phyloP scores from a whole-genome alignment of 2,113 vertebrate species.

The Poicephalus meyeri region DNA sequence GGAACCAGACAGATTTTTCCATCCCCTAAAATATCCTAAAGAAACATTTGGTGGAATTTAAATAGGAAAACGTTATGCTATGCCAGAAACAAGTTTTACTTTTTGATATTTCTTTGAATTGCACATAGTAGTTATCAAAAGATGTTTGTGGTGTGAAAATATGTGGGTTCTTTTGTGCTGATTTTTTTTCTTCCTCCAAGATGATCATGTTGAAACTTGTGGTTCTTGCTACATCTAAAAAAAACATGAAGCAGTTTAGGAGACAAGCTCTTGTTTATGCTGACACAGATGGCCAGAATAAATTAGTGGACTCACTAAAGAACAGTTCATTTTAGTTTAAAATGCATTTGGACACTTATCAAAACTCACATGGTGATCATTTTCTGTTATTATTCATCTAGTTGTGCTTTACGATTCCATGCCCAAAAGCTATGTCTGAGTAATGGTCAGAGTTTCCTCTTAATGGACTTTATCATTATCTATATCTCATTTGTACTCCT shows the following conservation, averaged over 20 bases:
- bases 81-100: constrained; percentile 66
- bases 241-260: constrained; percentile 63
- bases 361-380: constrained; percentile 53
- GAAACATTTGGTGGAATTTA: constrained; percentile 77
- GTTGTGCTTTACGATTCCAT: constrained; percentile 14
- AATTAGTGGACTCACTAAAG: constrained; percentile 73
- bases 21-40: constrained; percentile 58
- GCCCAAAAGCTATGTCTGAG: not conserved
- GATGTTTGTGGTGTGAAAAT: constrained; percentile 61
- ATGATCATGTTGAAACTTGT: constrained; percentile 51
- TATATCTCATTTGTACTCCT: not conserved
- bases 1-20: constrained; percentile 36
- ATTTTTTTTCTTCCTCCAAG: not conserved
- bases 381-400: constrained; percentile 59
- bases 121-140: constrained; percentile 38
- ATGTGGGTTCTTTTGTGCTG: not conserved
- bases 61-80: constrained; percentile 54
- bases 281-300: constrained; percentile 79
- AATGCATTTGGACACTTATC: constrained; percentile 70
- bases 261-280: constrained; percentile 67
- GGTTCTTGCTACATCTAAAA: constrained; percentile 20
- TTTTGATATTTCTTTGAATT: constrained; percentile 63
- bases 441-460: not conserved
- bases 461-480: not conserved
- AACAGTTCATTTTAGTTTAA: constrained; percentile 73